Evolutionary conservation across 2,113 vertebrate genomes (phyloP), one percentile per base, ranked within the genome.

Genomic region (Orycteropus afer): DNA sequence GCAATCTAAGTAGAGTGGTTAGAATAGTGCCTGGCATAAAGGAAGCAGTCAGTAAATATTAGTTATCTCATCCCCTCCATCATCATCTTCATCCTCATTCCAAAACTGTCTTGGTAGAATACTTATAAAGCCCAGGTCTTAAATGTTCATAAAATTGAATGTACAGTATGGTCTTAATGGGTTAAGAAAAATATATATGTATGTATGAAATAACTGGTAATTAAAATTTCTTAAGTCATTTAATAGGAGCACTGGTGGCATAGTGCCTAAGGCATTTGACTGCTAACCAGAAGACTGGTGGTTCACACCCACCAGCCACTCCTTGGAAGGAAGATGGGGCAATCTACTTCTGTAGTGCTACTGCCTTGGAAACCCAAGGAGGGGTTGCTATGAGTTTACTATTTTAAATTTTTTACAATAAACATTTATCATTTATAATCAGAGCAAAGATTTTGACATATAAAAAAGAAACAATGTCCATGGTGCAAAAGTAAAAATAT

Each of bases 181-280:
- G 59, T 87, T 59, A 90, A 88, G 49, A 74, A 29, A 77, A 53
- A 49, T 3, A 14, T 45, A 7, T 49, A 40, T 22, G 7, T 40
- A 25, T 63, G 37, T 37, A 76, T 55, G 42, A 57, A 78, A 45
- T 17, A 73, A 34, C 11, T 78, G 9, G 2, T 85, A 59, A 87
- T 78, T 82, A 51, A 94, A 88, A 42, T 73, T 79, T 40, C 37
- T 84, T 93, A n/a, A n/a, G n/a, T n/a, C n/a, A n/a, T n/a, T n/a
- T n/a, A n/a, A n/a, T n/a, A n/a, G n/a, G n/a, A n/a, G n/a, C n/a
- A n/a, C n/a, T n/a, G n/a, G n/a, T n/a, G n/a, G n/a, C n/a, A n/a
- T n/a, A n/a, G n/a, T n/a, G n/a, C n/a, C n/a, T n/a, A n/a, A n/a
- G n/a, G n/a, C n/a, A n/a, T n/a, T n/a, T n/a, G n/a, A n/a, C n/a